phyloP scores from a whole-genome alignment of 2,888 invertebrate species.

The Limnephilus lunatus region DNA sequence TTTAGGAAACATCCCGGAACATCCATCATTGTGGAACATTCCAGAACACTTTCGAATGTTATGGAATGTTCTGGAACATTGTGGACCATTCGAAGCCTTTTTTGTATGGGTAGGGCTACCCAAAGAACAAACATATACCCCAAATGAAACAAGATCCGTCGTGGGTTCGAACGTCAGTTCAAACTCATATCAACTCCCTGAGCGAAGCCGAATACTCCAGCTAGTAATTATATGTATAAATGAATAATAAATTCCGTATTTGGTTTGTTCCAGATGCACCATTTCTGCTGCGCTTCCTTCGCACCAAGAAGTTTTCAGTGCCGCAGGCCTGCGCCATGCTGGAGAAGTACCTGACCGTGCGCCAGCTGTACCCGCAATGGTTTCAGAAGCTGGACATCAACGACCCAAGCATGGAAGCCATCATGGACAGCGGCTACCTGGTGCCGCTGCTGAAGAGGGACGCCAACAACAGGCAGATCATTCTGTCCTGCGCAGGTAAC shows the following conservation, averaged over 20 bases:
- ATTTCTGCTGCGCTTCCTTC: conserved; percentile 89
- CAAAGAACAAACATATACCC: too few relatives aligned
- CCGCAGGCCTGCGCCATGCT: conserved; percentile 91
- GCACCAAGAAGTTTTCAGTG: conserved; percentile 92
- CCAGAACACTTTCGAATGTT: too few relatives aligned
- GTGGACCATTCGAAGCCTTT: too few relatives aligned
- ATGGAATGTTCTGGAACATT: too few relatives aligned
- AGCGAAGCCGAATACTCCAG: too few relatives aligned
- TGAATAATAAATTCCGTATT: background rate
- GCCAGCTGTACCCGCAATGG: conserved; percentile 92
- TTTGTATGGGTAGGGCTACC: too few relatives aligned
- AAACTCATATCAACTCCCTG: too few relatives aligned
- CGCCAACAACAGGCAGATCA: conserved; percentile 84
- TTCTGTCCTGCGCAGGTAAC: conserved; percentile 87
- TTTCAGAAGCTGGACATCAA: conserved; percentile 88
- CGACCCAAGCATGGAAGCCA: conserved; percentile 87
- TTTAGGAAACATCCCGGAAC: too few relatives aligned
- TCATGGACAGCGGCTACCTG: conserved; percentile 88
- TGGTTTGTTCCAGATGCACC: conserved; percentile 79
- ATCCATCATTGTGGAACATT: too few relatives aligned
- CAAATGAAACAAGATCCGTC: too few relatives aligned
- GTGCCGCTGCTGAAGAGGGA: conserved; percentile 87
- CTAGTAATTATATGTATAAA: too few relatives aligned
- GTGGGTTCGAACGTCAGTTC: too few relatives aligned
- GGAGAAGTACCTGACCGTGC: conserved; percentile 90